Percentiles rank a stretch among this genome's conserved stretches.
Conservation (phyloP, 2,888 invertebrate genomes). For the Plagiodera versicolora region DNA sequence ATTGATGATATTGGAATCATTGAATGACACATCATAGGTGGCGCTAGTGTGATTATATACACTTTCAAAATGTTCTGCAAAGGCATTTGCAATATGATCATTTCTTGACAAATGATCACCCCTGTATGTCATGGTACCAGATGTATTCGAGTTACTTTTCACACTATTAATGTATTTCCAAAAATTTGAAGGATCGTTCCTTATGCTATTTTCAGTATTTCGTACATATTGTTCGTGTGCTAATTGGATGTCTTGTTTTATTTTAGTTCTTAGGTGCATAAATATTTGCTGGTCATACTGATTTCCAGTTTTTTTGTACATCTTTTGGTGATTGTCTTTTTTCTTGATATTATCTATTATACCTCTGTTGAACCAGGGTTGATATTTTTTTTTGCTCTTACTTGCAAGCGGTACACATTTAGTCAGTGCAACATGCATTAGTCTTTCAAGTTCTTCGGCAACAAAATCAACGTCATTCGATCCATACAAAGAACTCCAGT, state of each 20-base stretch:
- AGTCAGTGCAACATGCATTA: neutral
- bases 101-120: no score
- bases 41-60: no score
- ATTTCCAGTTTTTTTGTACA: neutral
- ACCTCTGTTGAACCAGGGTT: neutral
- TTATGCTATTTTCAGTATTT: neutral
- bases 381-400: neutral
- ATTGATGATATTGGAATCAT: no score
- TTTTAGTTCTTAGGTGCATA: neutral
- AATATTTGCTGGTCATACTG: neutral
- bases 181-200: neutral
- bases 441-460: neutral
- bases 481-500: neutral
- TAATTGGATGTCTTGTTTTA: neutral
- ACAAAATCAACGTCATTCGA: neutral
- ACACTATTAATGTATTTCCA: conserved; percentile 1
- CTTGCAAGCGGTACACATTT: no score
- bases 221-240: no score
- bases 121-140: no score
- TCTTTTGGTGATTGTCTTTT: neutral
- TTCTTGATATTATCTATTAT: neutral
- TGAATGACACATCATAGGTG: no score
- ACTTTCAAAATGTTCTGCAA: no score
- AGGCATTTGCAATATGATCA: no score
- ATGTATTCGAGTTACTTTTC: neutral